Base-by-base conservation (phyloP, 2,888 invertebrate genomes). In the Seira ritae region DNA sequence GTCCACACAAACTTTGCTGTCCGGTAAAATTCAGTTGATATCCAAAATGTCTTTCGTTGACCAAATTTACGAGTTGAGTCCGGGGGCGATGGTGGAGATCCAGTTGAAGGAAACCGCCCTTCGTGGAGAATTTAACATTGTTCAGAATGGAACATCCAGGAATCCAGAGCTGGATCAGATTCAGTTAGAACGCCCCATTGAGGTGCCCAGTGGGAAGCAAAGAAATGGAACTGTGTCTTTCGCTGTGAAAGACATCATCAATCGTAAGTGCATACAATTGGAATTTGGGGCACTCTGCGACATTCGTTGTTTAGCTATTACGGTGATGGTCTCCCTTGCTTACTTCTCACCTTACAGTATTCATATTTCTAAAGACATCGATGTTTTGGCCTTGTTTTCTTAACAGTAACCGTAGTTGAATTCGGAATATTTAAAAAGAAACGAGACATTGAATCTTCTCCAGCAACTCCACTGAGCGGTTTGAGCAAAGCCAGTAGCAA, bases 401-500 rank as follows among this genome's bases (percentile, higher is more conserved):
- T 62, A 62, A n/a, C 74, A 84, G 86, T 83, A 12, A 22, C 76
- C 19, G 84, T 86, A 24, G 19, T 84, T 8, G 72, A 84, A 17
- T 79, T 62, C 23, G 84, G 84, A 17, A 73, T 86, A 1, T 86
- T 86, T 70, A 84, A 76, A 37, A 86, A 86, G 24, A 78, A 74
- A 55, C 70, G 82, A 12, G 82, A 82, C 19, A 66, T 42, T 31
- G 82, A 82, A 37, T 31, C 37, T 10, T n/a, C 60, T n/a, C 10
- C 20, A 1, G 19, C 17, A 12, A 50, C 69, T 67, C 65, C 66
- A 60, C 19, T 31, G 46, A 69, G 72, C 20, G 24, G 31, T 37
- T 12, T n/a, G 8, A 72, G 50, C 42, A 82, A 71, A 68, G 37
- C 42, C 15, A 62, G 72, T 60, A 76, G 71, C 6, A 8, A 4